Evolutionary conservation across 2,888 invertebrate genomes (phyloP), one percentile per base, ranked within the genome.

Genomic region (Pyrrhosoma nymphula): DNA sequence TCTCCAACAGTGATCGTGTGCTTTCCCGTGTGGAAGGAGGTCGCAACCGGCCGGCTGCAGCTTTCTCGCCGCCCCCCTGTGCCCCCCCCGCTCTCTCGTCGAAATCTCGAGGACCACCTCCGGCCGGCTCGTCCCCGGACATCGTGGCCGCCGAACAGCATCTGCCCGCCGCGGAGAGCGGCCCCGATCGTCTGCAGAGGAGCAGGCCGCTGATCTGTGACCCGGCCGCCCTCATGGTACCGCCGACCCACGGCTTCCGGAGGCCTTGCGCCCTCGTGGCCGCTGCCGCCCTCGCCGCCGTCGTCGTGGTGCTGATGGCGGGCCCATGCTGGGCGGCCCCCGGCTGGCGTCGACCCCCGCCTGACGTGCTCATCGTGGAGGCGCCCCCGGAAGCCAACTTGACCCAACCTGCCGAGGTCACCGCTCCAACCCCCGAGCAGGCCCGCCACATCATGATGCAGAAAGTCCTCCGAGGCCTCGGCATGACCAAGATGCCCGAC

Each of bases 401-500:
- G 69, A 82, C 12, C 35, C 14, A 8, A 35, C 23, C 30, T 35
- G 69, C 69, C 4, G 60, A 35, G 39, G 63, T 23, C 39, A 35
- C 30, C 63, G 16, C 18, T 35, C 69, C 26, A 12, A 93, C 47
- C n/a, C 47, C 26, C n/a, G 93, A 91, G 75, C 39, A 89, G 60
- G 60, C 56, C 35, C 26, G 88, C 35, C 26, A 60, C 75, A 69
- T 75, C 30, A 75, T 95, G n/a, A 91, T 91, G 90, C 39, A 82
- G 69, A 39, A 91, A 0, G n/a, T 95, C 3, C 91, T 95, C 55
- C 91, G 30, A 6, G 95, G 95, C 26, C 55, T 95, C 14, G 95
- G 95, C 18, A 20, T 95, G 75, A 30, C 39, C 30, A 95, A 90
- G 75, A 47, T 91, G 18, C 95, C 95, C 0, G 95, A 95, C 91